Evolutionary conservation across 2,113 vertebrate species (phyloP), one percentile per base, ranked within the genome.

Genomic region (Chascanopsetta lugubris): DNA sequence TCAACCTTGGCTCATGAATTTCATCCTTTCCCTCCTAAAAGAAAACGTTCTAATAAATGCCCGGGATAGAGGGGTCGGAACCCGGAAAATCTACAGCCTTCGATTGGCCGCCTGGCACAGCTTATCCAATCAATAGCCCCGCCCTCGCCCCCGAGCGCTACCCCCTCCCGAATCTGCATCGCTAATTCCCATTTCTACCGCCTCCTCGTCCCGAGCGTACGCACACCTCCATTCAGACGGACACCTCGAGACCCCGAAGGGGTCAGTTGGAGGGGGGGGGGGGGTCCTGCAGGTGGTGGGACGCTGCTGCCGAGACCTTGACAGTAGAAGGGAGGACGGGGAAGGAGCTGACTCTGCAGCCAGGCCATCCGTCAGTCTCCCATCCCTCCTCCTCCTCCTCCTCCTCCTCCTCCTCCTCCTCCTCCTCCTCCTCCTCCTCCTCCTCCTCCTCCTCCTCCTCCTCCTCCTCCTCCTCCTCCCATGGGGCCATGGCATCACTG

Each of bases 1-100:
- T 89, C 85, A 88, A 77, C 66, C 36, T 61, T 69, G 62, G 64
- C 77, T 86, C 80, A 84, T 86, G 84, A 87, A 88, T 86, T 86
- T 83, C 79, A 85, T 84, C 79, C 79, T 82, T 85, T 83, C 69
- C 42, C 66, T 72, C 58, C 77, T 84, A 78, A 89, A 91, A 85
- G 85, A 79, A 90, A 88, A 87, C 45, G 43, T 77, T 49, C 69
- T 67, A 66, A 86, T 88, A 82, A 83, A 86, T 70, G 67, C 56
- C 32, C n/a, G 48, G 54, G 78, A 76, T 76, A 56, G 69, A 59
- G n/a, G 77, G 71, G 72, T 75, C 58, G 21, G 65, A 83, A 79
- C 72, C 67, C 64, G 59, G 69, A 84, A 70, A 83, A 82, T 85
- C 77, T 77, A 78, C 68, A 76, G 72, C 66, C 50, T 83, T 88